Conservation (phyloP, 2,113 vertebrate genomes). For the Pelmatolapia mariae region DNA sequence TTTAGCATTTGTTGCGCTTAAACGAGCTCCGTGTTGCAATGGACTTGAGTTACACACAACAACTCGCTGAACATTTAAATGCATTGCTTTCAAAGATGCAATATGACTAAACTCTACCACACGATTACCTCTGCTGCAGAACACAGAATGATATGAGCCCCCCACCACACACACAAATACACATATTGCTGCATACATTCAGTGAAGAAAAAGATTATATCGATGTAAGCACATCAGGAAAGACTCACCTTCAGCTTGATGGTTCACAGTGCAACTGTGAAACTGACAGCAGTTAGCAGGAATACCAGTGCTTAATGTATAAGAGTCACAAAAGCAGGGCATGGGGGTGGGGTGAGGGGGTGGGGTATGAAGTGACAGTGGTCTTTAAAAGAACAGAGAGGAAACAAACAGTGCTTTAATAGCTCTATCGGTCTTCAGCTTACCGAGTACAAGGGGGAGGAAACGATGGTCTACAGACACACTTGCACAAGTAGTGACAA, state of each 20-base stretch:
- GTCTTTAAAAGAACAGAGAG: not conserved
- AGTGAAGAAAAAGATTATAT: not conserved
- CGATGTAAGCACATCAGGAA: not conserved
- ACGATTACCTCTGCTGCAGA: not conserved
- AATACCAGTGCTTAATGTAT: not conserved
- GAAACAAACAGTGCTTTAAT: not conserved
- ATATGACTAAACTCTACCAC: not conserved
- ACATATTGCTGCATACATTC: not conserved
- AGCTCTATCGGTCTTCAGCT: not conserved
- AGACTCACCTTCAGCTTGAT: constrained; percentile 21
- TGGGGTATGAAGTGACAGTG: not conserved
- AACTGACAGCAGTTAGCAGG: not conserved
- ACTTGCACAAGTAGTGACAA: not conserved
- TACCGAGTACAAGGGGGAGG: not conserved
- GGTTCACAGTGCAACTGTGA: not conserved
- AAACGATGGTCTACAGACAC: not conserved
- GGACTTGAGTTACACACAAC: not conserved
- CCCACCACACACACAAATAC: not conserved
- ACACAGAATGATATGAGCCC: accelerated
- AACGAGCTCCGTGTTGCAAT: accelerated
- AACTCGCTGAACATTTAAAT: not conserved
- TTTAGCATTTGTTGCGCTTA: accelerated
- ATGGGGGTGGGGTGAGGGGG: not conserved
- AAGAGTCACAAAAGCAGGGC: not conserved
- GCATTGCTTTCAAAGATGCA: not conserved